These are phyloP conservation scores for Liolophura sinensis DNA, from an alignment of 1,140 invertebrate genomes.

Conservation along the genomic window DNA sequence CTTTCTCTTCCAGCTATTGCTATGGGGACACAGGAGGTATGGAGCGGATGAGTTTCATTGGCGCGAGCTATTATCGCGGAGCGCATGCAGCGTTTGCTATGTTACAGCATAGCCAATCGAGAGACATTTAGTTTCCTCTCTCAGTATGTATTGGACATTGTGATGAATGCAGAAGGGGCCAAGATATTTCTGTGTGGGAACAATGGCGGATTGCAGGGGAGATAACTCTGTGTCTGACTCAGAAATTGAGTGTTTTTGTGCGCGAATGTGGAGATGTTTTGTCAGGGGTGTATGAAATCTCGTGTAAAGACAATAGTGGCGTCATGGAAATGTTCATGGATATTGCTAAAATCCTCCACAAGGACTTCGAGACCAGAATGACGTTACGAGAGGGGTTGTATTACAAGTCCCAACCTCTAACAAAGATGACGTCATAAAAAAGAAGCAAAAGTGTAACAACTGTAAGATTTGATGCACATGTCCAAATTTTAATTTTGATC, in stretches of 20 bases:
- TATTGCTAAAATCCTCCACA: constrained; percentile 68
- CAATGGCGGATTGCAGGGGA: constrained; percentile 36
- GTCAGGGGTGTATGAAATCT: constrained; percentile 85
- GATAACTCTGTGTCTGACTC: constrained; percentile 76
- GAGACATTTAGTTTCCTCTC: constrained; percentile 50
- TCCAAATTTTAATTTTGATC: too few species aligned
- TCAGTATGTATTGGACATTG: constrained; percentile 52
- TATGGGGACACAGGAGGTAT: constrained; percentile 56
- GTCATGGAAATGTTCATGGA: constrained; percentile 89
- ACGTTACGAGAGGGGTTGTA: constrained; percentile 34
- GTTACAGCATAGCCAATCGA: constrained; percentile 79
- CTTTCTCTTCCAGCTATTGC: constrained; percentile 43
- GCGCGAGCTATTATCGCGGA: constrained; percentile 51
- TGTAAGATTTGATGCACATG: too few species aligned
- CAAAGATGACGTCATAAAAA: too few species aligned
- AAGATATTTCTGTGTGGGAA: constrained; percentile 52
- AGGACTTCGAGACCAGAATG: constrained; percentile 39
- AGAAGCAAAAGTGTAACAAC: too few species aligned
- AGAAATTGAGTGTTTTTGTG: constrained; percentile 89
- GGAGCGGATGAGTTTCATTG: constrained; percentile 55
- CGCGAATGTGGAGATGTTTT: constrained; percentile 91
- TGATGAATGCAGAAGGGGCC: constrained; percentile 52
- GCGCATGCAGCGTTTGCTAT: constrained; percentile 48
- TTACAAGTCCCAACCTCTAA: too few species aligned
- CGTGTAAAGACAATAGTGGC: constrained; percentile 85